Evolutionary conservation across 2,113 vertebrate species (phyloP), one percentile per base, ranked within the genome.

Genomic region (Colius striatus): DNA sequence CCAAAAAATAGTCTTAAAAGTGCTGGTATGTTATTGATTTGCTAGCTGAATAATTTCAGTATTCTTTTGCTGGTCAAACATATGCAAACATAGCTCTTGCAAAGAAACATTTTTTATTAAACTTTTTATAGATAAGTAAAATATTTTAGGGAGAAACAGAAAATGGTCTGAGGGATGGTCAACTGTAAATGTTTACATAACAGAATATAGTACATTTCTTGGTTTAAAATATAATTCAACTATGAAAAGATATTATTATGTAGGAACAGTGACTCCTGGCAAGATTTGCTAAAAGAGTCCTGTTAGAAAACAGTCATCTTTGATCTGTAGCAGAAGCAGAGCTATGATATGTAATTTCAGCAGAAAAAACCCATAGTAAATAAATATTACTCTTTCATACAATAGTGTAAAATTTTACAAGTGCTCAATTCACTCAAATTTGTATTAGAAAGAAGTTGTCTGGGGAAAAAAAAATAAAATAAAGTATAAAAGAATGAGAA

Each of bases 301-400:
- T 91, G n/a, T 89, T 87, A 77, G 47, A 83, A 95, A 96, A 85
- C 62, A 94, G 41, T 80, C 45, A 84, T 83, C 57, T 95, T 88
- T 6, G 4, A 63, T 77, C 47, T 7, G 1, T n/a, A 67, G 43
- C 22, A 77, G 62, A 48, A 86, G 67, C 17, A 95, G 60, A 93
- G 21, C 66, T 82, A 47, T 71, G 96, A 79, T 41, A 73, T 29
- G 16, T 23, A 79, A 90, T 73, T 83, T 60, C 36, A 88, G 18
- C 29, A 88, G 84, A 90, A 86, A 95, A 96, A 62, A 41, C 38
- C 38, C 38, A 41, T 8, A 53, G 9, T 32, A 77, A 93, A 92
- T 38, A 90, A 96, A 92, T 85, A 67, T 70, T 92, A 78, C 58
- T 82, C 63, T 70, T 94, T 90, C 74, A 89, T 45, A 61, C 5